Evolutionary conservation across 2,797 vertebrate species (phyloP).

Genomic region (Odontamblyopus lacepedii): DNA sequence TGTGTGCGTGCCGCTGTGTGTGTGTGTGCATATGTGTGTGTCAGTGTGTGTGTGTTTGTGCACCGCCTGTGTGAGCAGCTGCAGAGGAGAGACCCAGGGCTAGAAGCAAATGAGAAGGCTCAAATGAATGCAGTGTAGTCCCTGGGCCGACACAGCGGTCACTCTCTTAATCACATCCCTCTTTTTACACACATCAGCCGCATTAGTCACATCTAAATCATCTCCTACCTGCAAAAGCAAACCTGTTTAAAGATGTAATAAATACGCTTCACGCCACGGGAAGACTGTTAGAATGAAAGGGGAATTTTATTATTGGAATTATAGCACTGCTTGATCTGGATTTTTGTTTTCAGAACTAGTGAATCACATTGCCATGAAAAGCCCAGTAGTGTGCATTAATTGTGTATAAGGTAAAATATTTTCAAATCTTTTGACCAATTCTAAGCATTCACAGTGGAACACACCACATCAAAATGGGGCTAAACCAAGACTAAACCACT

Average conservation of each 20-base stretch:
- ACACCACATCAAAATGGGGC: background rate
- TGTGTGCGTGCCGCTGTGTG: constrained; percentile 14
- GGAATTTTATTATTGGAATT: constrained; percentile 19
- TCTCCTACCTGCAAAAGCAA: background rate
- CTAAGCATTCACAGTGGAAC: background rate
- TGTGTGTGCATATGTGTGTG: constrained; percentile 13
- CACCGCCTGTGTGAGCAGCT: constrained; percentile 42
- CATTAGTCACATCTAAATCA: constrained; percentile 11
- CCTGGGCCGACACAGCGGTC: constrained; percentile 29
- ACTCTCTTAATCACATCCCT: constrained; percentile 24
- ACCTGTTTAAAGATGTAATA: constrained; percentile 15
- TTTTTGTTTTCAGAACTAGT: background rate
- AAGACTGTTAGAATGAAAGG: constrained; percentile 4
- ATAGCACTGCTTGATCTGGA: constrained; percentile 2
- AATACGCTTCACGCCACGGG: background rate
- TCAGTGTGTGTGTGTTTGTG: constrained; percentile 11
- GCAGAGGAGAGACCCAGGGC: constrained; percentile 47
- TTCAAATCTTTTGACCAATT: background rate
- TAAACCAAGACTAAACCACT: background rate
- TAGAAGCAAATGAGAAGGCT: constrained; percentile 38
- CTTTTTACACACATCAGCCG: constrained; percentile 12
- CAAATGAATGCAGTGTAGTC: constrained; percentile 42
- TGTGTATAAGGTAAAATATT: background rate
- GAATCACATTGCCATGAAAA: background rate
- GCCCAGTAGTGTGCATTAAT: background rate